Evolutionary conservation across 2,113 vertebrate genomes (phyloP), one percentile per base, ranked within the genome.

Genomic region (Shinisaurus crocodilurus): DNA sequence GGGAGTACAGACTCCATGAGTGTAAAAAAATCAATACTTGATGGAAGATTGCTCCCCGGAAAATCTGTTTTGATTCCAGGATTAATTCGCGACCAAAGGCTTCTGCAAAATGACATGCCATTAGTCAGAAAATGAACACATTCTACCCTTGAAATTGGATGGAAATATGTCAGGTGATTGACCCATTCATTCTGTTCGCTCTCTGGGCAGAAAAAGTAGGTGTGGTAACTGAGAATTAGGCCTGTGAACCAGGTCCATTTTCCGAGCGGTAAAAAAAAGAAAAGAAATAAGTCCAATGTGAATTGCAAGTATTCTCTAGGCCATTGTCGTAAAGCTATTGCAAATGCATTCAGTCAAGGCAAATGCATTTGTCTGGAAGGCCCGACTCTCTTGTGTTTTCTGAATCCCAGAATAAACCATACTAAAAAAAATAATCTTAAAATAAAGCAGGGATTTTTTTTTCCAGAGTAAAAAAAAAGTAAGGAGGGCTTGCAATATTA

Each of bases 11-110:
- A 98, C 98, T 98, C 98, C 95, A 98, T 98, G 98, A 99, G 98
- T 99, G 98, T 99, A 99, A 99, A 99, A 99, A 99, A 99, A 99
- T 99, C 99, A 99, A 99, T 99, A 99, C 98, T 99, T 99, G 98
- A 99, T 99, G 99, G 98, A 98, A 99, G 99, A 99, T 99, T 99
- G 98, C 98, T 99, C 99, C 98, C 98, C 95, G 97, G 98, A 99
- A 99, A 99, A 99, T 99, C 98, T 99, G 99, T 99, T 99, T 99
- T 99, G 98, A 99, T 99, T 99, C 98, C 97, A 99, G 98, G 98
- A 99, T 99, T 99, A 99, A 99, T 99, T 99, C 97, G 96, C 96
- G 94, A 99, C 98, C 99, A 99, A 99, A 99, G 98, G 98, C 98
- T 98, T 98, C 98, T 97, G 97, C 97, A 98, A 99, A 99, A 99